These are phyloP conservation scores for Microplitis deprimator DNA, from an alignment of 2,888 invertebrate species.

Conservation along the genomic window DNA sequence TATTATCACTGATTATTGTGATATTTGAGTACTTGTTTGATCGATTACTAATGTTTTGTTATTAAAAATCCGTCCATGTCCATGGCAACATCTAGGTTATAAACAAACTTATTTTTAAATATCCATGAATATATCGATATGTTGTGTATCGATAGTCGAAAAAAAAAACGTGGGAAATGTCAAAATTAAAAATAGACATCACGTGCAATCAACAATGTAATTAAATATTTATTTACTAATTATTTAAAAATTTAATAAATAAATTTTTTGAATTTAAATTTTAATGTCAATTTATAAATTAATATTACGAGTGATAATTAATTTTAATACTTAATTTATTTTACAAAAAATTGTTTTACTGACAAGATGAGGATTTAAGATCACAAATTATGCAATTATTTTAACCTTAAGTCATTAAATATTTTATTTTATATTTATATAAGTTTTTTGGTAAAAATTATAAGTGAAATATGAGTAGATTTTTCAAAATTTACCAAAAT, in stretches of 20 bases:
- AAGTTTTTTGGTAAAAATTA: neutral
- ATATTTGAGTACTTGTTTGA: neutral
- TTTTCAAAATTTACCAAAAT: conserved; percentile 73
- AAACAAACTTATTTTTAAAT: neutral
- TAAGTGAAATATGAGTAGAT: conserved; percentile 54
- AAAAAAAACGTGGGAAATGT: neutral
- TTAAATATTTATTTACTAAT: neutral
- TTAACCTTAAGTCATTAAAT: conserved; percentile 3
- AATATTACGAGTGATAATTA: neutral
- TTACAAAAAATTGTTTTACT: neutral
- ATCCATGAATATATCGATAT: neutral
- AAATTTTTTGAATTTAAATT: neutral
- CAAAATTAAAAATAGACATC: neutral
- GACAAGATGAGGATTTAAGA: neutral
- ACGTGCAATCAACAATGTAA: neutral
- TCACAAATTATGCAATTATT: neutral
- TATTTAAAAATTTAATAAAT: neutral
- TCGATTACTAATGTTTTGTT: neutral
- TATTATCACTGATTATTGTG: neutral
- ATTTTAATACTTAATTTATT: neutral
- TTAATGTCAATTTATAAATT: neutral
- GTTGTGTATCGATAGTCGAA: neutral
- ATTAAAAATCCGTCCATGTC: neutral
- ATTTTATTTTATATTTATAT: neutral
- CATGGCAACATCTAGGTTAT: neutral